Percentiles rank a stretch among this genome's conserved stretches.
phyloP scores from a whole-genome alignment of 2,113 vertebrate species.

The Melanotaenia duboulayi region DNA sequence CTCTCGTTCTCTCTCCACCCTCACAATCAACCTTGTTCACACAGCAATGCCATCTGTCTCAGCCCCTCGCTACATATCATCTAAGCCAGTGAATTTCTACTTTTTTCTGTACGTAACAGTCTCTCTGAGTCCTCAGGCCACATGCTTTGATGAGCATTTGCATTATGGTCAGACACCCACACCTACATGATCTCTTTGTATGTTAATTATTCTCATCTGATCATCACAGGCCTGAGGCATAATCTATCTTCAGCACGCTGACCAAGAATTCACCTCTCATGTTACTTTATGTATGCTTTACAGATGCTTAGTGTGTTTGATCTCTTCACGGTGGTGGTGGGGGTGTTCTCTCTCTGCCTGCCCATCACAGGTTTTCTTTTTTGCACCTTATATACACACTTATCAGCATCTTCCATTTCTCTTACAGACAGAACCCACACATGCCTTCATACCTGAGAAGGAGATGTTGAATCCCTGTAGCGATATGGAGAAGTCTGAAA shows the following conservation, averaged over 20 bases:
- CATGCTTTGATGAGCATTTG: slow-evolving; percentile 71
- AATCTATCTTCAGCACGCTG: slow-evolving; percentile 54
- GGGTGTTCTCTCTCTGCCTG: slow-evolving; percentile 2
- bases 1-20: slow-evolving; percentile 15
- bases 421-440: slow-evolving; percentile 16
- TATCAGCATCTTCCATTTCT: background rate
- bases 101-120: slow-evolving; percentile 19
- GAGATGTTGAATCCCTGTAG: slow-evolving; percentile 86
- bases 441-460: slow-evolving; percentile 74
- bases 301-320: slow-evolving; percentile 56
- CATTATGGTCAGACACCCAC: slow-evolving; percentile 52
- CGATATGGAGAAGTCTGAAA: slow-evolving; percentile 86
- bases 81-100: too few species aligned
- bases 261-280: slow-evolving; percentile 57
- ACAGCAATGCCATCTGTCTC: slow-evolving; percentile 72
- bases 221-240: slow-evolving; percentile 48
- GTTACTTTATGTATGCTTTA: slow-evolving; percentile 54
- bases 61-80: slow-evolving; percentile 31
- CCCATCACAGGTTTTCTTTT: slow-evolving; percentile 19
- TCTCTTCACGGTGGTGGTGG: slow-evolving; percentile 52
- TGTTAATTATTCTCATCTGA: slow-evolving; percentile 71
- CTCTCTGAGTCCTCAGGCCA: slow-evolving; percentile 47
- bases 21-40: slow-evolving; percentile 54
- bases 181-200: slow-evolving; percentile 65
- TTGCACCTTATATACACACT: background rate